Base-by-base conservation (phyloP, 2,888 invertebrate species). In the Peribatodes rhomboidaria region DNA sequence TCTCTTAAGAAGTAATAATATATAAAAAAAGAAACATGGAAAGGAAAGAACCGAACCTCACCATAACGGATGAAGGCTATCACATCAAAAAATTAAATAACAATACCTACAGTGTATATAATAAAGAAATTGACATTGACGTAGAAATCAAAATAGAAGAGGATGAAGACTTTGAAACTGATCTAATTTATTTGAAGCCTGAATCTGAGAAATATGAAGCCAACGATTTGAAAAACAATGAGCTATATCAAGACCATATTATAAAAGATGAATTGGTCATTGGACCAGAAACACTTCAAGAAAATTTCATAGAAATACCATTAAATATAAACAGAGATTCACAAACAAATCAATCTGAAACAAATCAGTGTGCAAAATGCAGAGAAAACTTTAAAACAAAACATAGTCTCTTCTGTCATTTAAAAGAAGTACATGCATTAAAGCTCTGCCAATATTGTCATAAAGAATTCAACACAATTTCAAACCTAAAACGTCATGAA, bases 121-220 rank as follows among this genome's bases (percentile, higher is more conserved):
- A 46, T 27, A 33, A 49, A 33, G 49, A 49, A 31, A 16, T 49
- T 1, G 11, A 33, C 2, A 1, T 49, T 1, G 49, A 49, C n/a
- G 33, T 49, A 1, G 11, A 49, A 18, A 33, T 49, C 8, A 49
- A 49, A 33, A 49, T 49, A 14, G 49, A 49, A 49, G 49, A 49
- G 6, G 10, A 1, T 0, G 31, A 49, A 33, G 33, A 49, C 4
- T 49, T 49, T 4, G 49, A 49, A 33, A 49, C 49, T 10, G 49
- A 49, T 33, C n/a, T 49, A 4, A 49, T 49, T 16, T 1, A 10
- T 33, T 1, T 49, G 6, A 33, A 16, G 6, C 49, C 33, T 2
- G 49, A 49, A 31, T 16, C 1, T 33, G 16, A 31, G 2, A 27
- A n/a, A n/a, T n/a, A 27, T 7, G n/a, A 27, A 22, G 7, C n/a